Percentiles rank a stretch among this genome's conserved stretches.
Conservation (phyloP, 2,113 vertebrate species). For the Lasiurus cinereus region DNA sequence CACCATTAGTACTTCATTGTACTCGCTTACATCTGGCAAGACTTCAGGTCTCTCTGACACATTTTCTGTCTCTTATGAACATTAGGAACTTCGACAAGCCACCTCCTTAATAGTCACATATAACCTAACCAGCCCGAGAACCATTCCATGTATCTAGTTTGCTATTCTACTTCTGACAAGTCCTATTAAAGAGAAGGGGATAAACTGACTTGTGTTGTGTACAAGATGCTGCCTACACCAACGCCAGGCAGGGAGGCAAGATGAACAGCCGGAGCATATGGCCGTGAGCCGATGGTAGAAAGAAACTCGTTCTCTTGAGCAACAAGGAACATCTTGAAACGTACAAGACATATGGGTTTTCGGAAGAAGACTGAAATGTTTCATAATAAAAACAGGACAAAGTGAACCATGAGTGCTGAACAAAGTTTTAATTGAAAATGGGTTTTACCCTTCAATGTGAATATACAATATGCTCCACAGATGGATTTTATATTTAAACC, state of each 20-base stretch:
- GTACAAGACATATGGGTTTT: constrained; percentile 90
- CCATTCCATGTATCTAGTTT: constrained; percentile 73
- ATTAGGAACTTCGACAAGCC: background rate
- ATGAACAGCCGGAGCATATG: constrained; percentile 88
- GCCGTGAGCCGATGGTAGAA: constrained; percentile 86
- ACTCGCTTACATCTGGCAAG: background rate
- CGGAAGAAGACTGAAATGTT: constrained; percentile 89
- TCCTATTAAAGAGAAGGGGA: constrained; percentile 83
- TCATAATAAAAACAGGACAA: constrained; percentile 91
- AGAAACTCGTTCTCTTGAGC: constrained; percentile 85
- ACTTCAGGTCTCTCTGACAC: background rate
- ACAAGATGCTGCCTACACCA: constrained; percentile 87
- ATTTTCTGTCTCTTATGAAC: background rate
- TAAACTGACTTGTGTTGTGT: constrained; percentile 79
- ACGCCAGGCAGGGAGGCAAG: constrained; percentile 84
- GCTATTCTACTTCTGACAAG: constrained; percentile 85
- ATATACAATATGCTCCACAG: constrained; percentile 90
- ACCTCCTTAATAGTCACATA: background rate
- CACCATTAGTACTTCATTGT: background rate
- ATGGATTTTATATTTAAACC: constrained; percentile 90
- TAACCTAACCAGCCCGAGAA: background rate
- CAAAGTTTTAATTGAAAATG: constrained; percentile 91
- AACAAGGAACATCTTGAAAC: constrained; percentile 90
- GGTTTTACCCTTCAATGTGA: constrained; percentile 86
- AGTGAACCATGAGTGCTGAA: constrained; percentile 88